Percentiles rank a stretch among this genome's conserved stretches.
phyloP scores from a whole-genome alignment of 2,113 vertebrate species.

The Phoenicopterus ruber region DNA sequence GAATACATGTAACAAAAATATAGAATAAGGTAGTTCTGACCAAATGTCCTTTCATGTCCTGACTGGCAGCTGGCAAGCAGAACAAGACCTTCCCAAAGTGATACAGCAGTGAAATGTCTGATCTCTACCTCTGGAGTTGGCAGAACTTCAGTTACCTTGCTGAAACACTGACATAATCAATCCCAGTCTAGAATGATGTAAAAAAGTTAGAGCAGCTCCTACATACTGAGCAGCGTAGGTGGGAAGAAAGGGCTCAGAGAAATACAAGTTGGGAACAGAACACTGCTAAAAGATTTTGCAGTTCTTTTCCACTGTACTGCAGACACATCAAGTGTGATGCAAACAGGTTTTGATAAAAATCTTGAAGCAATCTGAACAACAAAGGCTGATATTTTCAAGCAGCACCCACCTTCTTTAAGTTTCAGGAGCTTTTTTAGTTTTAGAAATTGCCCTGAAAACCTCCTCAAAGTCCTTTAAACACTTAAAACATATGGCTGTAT shows the following conservation, averaged over 20 bases:
- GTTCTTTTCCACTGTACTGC: not conserved
- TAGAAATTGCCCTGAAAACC: not conserved
- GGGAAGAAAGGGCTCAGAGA: not conserved
- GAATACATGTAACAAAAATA: not conserved
- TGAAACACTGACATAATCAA: not conserved
- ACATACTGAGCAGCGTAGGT: not conserved
- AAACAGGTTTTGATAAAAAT: not conserved
- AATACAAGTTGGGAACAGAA: not conserved
- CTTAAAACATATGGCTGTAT: not conserved
- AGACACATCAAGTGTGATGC: not conserved
- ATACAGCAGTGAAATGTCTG: not conserved
- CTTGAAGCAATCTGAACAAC: not conserved
- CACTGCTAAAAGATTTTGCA: not conserved
- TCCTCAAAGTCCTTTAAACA: not conserved
- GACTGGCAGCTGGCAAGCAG: not conserved
- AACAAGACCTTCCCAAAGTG: not conserved
- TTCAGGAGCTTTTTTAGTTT: not conserved
- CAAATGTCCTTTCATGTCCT: not conserved
- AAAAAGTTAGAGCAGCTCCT: not conserved
- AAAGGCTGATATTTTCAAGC: not conserved
- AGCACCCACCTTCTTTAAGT: not conserved
- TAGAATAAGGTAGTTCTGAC: not conserved
- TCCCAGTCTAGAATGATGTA: not conserved
- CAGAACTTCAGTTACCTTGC: not conserved
- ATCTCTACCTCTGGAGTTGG: not conserved